Base-by-base conservation (phyloP, 2,888 invertebrate species). In the Drosophila subquinaria region DNA sequence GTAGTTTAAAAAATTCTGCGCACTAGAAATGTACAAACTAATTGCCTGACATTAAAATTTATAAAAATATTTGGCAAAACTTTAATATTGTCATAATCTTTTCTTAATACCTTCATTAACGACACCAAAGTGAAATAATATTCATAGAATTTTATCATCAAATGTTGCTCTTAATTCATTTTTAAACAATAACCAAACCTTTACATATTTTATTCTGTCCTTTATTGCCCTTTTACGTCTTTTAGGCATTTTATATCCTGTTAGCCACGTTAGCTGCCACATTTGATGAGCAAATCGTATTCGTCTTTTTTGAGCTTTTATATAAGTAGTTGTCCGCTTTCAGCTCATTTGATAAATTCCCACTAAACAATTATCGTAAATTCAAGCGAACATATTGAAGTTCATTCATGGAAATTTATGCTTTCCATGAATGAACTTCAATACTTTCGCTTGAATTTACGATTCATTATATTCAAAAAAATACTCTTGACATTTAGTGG, bases 361-460 rank as follows among this genome's bases (percentile, higher is more conserved):
- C 59, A 8, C 10, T 52, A 27, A 38, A 38, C 45, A 60, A 60
- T 38, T 5, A 45, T 45, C 51, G 60, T 60, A 66, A 60, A 60
- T 52, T 52, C 52, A 40, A 38, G 45, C 20, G 13, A 47, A 66
- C 66, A 50, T 59, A 43, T 53, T 9, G 40, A 27, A 62, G 42
- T 36, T 55, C 50, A 65, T 75, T 67, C 67, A 55, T 17, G 42
- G 66, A 17, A n/a, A n/a, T n/a, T n/a, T n/a, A n/a, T n/a, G n/a
- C n/a, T n/a, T n/a, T n/a, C n/a, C n/a, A n/a, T n/a, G n/a, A n/a
- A n/a, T n/a, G n/a, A n/a, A n/a, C n/a, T n/a, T n/a, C n/a, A n/a
- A n/a, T n/a, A n/a, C n/a, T n/a, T n/a, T n/a, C n/a, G n/a, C n/a
- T n/a, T n/a, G n/a, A n/a, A n/a, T n/a, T n/a, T n/a, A n/a, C n/a